Evolutionary conservation across 92 coral and sea anemone genomes (phyloP), one percentile per base, ranked within the genome.

Genomic region (Epizoanthus stellaris): DNA sequence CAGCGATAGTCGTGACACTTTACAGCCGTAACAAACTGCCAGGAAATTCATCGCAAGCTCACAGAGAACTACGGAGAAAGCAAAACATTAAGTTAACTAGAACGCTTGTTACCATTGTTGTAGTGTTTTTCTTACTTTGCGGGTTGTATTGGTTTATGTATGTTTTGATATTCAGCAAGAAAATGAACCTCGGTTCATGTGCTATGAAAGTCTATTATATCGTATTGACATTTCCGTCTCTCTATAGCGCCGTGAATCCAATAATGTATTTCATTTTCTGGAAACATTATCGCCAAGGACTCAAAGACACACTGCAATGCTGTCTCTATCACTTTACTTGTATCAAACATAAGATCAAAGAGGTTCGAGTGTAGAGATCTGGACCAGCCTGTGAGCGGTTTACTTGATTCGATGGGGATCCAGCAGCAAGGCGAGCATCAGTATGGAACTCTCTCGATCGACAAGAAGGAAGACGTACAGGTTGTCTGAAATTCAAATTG

Each of bases 201-300:
- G 20, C 4, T 6, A 60, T 77, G 82, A 25, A 2, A 38, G 57
- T 40, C 1, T 77, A 77, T 34, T 77, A 38, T 20, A 40, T 65
- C 0, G 70, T 62, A 2, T 8, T 38, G 9, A 77, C 82, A 1
- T 60, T 77, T 5, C 82, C 82, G 20, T 61, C 82, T 11, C 20
- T 77, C n/a, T 77, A 77, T 56, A 77, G 82, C 70, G 65, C 39
- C 21, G 45, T 77, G 4, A 77, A 77, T 10, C 82, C 82, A 38
- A 16, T 77, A 53, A 77, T 62, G 39, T 77, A 77, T 56, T 77
- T 77, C 36, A 38, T 13, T 53, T 77, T 77, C 45, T 61, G 70
- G 82, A 77, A 60, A 36, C 42, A 17, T 20, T 77, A 61, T 21
- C 82, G 82, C 25, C 70, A 69, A 9, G 82, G 70, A 43, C 19